Evolutionary conservation across 2,113 vertebrate genomes (phyloP).

Genomic region (Thunnus thynnus): DNA sequence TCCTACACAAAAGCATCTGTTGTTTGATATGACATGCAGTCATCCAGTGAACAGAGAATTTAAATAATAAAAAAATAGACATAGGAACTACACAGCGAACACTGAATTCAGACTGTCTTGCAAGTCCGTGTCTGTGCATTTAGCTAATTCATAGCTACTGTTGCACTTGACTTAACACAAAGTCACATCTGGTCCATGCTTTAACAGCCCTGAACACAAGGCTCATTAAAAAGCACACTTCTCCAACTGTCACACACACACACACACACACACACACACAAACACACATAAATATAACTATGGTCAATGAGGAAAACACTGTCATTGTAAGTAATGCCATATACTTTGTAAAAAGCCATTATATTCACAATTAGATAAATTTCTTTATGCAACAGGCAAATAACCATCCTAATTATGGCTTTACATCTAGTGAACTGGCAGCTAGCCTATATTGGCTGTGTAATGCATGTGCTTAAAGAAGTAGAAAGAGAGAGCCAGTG

Average conservation of each 20-base stretch:
- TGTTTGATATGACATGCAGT: background rate
- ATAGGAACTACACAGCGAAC: background rate
- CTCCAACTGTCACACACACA: background rate
- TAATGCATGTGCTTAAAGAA: conserved; percentile 15
- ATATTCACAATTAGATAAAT: conserved; percentile 15
- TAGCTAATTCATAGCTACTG: background rate
- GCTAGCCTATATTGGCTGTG: background rate
- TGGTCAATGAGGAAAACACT: conserved; percentile 7
- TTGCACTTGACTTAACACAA: conserved; percentile 13
- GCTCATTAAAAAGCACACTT: conserved; percentile 30
- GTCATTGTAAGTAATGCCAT: conserved; percentile 1
- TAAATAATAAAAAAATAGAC: background rate
- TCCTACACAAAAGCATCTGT: background rate
- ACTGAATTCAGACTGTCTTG: background rate
- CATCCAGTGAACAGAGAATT: background rate
- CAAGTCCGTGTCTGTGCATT: background rate
- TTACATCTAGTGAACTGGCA: conserved; percentile 13
- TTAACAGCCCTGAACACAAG: conserved; percentile 1
- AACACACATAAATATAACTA: conserved; percentile 7
- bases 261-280: conserved; percentile 1
- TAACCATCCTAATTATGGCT: conserved; percentile 14
- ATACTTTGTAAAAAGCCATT: background rate
- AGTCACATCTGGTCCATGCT: conserved; percentile 32
- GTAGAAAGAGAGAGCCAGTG: background rate
- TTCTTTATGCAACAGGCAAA: background rate